Evolutionary conservation across 1,140 invertebrate species (phyloP).

Genomic region (Harpegnathos saltator): DNA sequence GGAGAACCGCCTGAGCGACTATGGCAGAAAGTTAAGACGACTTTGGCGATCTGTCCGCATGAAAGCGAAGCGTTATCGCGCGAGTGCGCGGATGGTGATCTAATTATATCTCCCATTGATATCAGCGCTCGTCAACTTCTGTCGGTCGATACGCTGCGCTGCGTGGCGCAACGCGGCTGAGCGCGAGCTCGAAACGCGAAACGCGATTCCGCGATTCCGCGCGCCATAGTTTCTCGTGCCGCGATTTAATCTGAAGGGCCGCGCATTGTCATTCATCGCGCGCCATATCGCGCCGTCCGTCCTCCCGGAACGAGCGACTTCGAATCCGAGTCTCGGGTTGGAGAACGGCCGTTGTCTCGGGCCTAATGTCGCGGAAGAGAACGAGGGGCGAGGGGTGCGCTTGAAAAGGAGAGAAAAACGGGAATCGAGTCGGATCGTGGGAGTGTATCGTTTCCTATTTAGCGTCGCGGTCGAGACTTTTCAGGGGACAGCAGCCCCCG

Average conservation of each 20-base stretch:
- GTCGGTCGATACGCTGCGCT: not conserved
- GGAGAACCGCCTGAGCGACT: not conserved
- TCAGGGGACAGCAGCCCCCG: conserved; percentile 61
- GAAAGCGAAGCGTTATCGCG: not conserved
- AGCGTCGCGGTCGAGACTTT: conserved; percentile 73
- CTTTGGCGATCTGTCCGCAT: not conserved
- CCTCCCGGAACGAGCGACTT: conserved; percentile 51
- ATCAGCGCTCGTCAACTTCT: conserved; percentile 29
- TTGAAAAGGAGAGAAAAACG: conserved; percentile 54
- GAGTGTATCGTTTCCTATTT: conserved; percentile 76
- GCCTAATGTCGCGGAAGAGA: conserved; percentile 75
- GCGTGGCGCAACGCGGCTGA: conserved; percentile 24
- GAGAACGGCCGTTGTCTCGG: conserved; percentile 57
- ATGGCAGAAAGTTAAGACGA: not conserved
- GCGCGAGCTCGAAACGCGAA: conserved; percentile 29
- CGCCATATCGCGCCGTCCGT: conserved; percentile 56
- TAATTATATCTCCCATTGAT: conserved; percentile 43
- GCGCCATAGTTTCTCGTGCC: conserved; percentile 19
- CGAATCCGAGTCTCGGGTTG: conserved; percentile 52
- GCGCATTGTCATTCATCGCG: conserved; percentile 55
- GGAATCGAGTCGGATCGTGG: conserved; percentile 70
- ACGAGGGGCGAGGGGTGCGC: conserved; percentile 40
- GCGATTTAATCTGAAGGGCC: conserved; percentile 57
- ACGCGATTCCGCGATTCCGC: conserved; percentile 25
- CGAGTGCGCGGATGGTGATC: not conserved